Evolutionary conservation across 2,797 vertebrate genomes (phyloP).

Genomic region (Poliocrania exsul): DNA sequence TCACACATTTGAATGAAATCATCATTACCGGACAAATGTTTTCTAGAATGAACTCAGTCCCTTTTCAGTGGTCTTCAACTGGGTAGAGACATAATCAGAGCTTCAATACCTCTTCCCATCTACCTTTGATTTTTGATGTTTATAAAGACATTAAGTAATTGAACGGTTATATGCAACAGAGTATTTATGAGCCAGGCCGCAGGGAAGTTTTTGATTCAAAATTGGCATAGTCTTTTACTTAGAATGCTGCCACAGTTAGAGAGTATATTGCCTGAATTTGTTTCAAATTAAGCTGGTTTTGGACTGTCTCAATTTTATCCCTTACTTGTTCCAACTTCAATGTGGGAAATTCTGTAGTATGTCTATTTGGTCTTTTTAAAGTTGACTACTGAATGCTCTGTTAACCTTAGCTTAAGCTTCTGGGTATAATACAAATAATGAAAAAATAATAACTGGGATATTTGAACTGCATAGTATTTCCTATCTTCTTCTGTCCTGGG

Average conservation of each 20-base stretch:
- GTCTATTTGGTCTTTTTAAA: not conserved
- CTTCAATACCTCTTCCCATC: not conserved
- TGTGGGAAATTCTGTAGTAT: not conserved
- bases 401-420: not conserved
- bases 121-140: not conserved
- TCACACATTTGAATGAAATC: not conserved
- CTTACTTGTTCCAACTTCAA: not conserved
- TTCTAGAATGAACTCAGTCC: not conserved
- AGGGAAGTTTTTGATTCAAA: not conserved
- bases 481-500: not conserved
- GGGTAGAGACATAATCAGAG: not conserved
- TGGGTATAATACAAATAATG: not conserved
- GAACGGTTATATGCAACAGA: not conserved
- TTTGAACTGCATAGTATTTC: not conserved
- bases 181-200: not conserved
- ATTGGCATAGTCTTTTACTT: fast-evolving
- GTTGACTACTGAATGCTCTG: not conserved
- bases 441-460: not conserved
- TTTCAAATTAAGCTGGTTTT: not conserved
- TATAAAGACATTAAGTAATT: not conserved
- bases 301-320: not conserved
- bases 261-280: not conserved
- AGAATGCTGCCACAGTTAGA: not conserved
- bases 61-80: not conserved
- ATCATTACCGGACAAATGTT: not conserved